Evolutionary conservation across 2,888 invertebrate species (phyloP), one percentile per base, ranked within the genome.

Genomic region (Antheraea yamamai): DNA sequence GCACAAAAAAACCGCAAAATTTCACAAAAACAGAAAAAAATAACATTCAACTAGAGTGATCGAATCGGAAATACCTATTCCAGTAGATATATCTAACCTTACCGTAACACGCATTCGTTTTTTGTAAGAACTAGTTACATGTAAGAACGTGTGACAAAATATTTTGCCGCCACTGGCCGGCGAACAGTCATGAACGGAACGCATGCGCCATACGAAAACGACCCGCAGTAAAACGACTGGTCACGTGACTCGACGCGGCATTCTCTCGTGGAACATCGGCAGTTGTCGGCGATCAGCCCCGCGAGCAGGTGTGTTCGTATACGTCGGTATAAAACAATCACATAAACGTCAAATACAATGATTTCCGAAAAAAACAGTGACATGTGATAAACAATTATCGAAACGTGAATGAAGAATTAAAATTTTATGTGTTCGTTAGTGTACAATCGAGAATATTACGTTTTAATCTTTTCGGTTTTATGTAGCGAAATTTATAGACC

Each of bases 191-290:
- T 83, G 82, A 76, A 10, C 82, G 79, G 79, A 84, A 87, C 94
- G 94, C 94, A 94, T 94, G 94, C 94, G 94, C 90, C 85, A 87
- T 90, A 85, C 84, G 83, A 87, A 89, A 92, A 92, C 92, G 95
- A 93, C 93, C 94, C 92, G 95, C 94, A 95, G 94, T 95, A 95
- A 95, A 95, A 95, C 92, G 95, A 92, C 92, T 88, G 92, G 93
- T 95, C 95, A 95, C 95, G 95, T 95, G 95, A 95, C 94, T 91
- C 83, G 91, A 91, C 94, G 93, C 95, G 95, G 93, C 95, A 95
- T 90, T 95, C 92, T 89, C 89, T 95, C 95, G 94, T 89, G 89
- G 89, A 86, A 87, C 88, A 87, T 93, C 94, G 95, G 92, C 89
- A 94, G 94, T 94, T 81, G 83, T 93, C 93, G 94, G 92, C 88